These are phyloP conservation scores for Apis mellifera DNA, from an alignment of 1,140 invertebrate species.

Conservation along the genomic window DNA sequence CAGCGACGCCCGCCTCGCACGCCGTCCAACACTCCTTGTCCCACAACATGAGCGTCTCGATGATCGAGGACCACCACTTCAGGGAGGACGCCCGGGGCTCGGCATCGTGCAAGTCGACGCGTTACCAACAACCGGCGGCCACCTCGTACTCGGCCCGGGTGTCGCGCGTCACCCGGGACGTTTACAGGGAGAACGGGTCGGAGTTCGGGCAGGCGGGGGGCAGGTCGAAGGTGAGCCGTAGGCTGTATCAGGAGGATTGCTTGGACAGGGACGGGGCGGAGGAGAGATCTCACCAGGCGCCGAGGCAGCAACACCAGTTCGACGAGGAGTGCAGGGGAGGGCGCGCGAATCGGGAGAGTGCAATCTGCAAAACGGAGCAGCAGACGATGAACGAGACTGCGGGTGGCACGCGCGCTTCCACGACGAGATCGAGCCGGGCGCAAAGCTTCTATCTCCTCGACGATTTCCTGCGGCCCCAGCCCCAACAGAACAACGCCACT, in stretches of 20 bases:
- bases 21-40: constrained; percentile 67
- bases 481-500: constrained; percentile 64
- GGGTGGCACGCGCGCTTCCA: constrained; percentile 60
- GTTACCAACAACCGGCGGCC: constrained; percentile 66
- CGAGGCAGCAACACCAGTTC: constrained; percentile 61
- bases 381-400: constrained; percentile 1
- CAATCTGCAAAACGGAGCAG: constrained; percentile 50
- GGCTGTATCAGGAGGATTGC: constrained; percentile 68
- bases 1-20: constrained; percentile 37
- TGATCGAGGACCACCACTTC: constrained; percentile 70
- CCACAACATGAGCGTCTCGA: constrained; percentile 73
- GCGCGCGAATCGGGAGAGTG: constrained; percentile 47
- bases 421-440: constrained; percentile 73
- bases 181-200: constrained; percentile 66
- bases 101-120: constrained; percentile 49
- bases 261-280: constrained; percentile 44
- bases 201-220: constrained; percentile 67
- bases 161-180: constrained; percentile 61
- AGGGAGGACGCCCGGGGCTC: constrained; percentile 55
- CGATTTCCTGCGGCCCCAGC: constrained; percentile 81
- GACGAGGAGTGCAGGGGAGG: constrained; percentile 59
- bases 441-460: constrained; percentile 82
- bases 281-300: too few relatives aligned
- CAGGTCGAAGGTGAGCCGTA: constrained; percentile 72
- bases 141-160: constrained; percentile 70